phyloP scores from a whole-genome alignment of 2,888 invertebrate genomes.

The Agrochola lychnidis region DNA sequence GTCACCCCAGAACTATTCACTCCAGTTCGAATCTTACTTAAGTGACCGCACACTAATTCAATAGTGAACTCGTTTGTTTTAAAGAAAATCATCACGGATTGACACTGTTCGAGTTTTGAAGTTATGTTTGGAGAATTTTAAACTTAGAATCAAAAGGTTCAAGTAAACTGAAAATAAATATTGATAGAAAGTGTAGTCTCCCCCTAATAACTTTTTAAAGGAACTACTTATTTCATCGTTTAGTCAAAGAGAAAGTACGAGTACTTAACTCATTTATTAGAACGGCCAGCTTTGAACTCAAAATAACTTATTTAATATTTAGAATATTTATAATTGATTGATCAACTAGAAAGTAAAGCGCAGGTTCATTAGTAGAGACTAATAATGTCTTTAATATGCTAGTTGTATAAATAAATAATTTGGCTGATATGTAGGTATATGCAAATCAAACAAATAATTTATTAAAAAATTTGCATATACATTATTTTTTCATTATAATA shows the following conservation, averaged over 20 bases:
- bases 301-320: constrained; percentile 13
- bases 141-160: neutral
- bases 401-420: neutral
- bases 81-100: neutral
- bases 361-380: neutral
- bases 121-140: neutral
- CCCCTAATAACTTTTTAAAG: constrained; percentile 64
- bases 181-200: constrained; percentile 23
- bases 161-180: constrained; percentile 33
- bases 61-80: neutral
- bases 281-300: constrained; percentile 4
- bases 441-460: neutral
- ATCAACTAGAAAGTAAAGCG: constrained; percentile 24
- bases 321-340: constrained; percentile 15
- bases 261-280: constrained; percentile 29
- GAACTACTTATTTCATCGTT: constrained; percentile 40
- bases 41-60: neutral
- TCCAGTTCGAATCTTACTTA: neutral
- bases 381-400: neutral
- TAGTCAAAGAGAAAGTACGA: constrained; percentile 57
- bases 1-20: too few species aligned
- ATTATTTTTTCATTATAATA: too few species aligned
- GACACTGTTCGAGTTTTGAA: neutral
- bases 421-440: neutral
- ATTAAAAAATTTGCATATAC: neutral